phyloP scores from a whole-genome alignment of 1,140 invertebrate genomes.

The Lasioglossum baleicum region DNA sequence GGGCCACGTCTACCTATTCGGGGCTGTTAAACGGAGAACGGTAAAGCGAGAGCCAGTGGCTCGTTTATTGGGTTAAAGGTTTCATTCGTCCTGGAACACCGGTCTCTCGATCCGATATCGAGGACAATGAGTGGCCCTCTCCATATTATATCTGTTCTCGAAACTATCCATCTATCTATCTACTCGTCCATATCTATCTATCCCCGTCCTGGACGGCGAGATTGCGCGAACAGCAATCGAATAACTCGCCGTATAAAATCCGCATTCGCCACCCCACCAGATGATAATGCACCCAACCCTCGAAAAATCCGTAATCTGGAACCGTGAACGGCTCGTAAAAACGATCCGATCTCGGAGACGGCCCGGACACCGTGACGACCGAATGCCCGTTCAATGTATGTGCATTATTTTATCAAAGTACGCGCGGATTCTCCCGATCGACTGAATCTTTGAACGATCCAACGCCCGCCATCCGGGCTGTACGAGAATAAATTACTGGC shows the following conservation, averaged over 20 bases:
- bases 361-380: not conserved
- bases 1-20: constrained; percentile 13
- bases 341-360: constrained; percentile 46
- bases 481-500: too few species aligned
- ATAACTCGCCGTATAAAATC: too few species aligned
- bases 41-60: not conserved
- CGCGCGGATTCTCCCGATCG: too few species aligned
- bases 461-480: too few species aligned
- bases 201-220: too few species aligned
- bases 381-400: constrained; percentile 10
- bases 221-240: too few species aligned
- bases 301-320: too few species aligned
- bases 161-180: constrained; percentile 42
- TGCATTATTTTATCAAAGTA: constrained; percentile 6
- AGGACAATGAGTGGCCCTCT: constrained; percentile 68
- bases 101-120: constrained; percentile 64
- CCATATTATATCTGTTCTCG: constrained; percentile 56
- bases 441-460: too few species aligned
- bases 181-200: too few species aligned
- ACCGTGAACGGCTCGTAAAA: constrained; percentile 38
- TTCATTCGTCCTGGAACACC: constrained; percentile 64
- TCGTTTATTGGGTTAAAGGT: constrained; percentile 64
- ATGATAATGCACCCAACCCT: too few species aligned
- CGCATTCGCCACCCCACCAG: too few species aligned
- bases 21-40: constrained; percentile 46